Evolutionary conservation across 2,888 invertebrate genomes (phyloP).

Genomic region (Xestoiulus laeticollis): DNA sequence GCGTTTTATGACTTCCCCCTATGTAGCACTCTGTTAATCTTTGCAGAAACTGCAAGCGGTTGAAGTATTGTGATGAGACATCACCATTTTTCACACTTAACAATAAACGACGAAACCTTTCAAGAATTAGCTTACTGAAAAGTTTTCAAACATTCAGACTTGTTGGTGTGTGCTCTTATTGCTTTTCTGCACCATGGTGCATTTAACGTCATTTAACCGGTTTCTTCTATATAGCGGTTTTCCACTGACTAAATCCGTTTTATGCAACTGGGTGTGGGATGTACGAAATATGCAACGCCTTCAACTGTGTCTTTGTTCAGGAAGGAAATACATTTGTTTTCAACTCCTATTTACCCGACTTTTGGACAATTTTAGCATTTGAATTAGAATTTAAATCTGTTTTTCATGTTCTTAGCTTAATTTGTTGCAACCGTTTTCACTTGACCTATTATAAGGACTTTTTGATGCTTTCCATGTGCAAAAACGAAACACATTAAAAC

Average conservation of each 20-base stretch:
- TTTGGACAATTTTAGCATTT: no score
- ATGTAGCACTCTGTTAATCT: slow-evolving; percentile 42
- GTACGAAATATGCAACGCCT: no score
- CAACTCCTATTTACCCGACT: no score
- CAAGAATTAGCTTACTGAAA: slow-evolving; percentile 34
- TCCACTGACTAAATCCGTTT: neutral
- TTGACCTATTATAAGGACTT: no score
- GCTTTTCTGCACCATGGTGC: neutral
- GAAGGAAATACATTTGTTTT: no score
- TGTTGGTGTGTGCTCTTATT: slow-evolving; percentile 6
- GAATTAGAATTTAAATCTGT: no score
- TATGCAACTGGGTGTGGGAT: no score
- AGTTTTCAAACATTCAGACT: neutral
- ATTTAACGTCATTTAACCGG: slow-evolving; percentile 8
- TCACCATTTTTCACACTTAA: slow-evolving; percentile 42
- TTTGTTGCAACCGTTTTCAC: no score
- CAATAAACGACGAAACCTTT: slow-evolving; percentile 34
- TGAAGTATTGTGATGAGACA: slow-evolving; percentile 35
- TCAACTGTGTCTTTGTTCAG: no score
- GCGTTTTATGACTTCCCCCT: slow-evolving; percentile 29
- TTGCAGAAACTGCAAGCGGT: slow-evolving; percentile 16
- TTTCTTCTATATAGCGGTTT: neutral
- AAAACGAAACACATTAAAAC: no score
- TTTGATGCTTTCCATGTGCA: no score
- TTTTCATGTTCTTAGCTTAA: no score